These are phyloP conservation scores for Calameuta idolon DNA, from an alignment of 2,888 invertebrate genomes.

Conservation along the genomic window DNA sequence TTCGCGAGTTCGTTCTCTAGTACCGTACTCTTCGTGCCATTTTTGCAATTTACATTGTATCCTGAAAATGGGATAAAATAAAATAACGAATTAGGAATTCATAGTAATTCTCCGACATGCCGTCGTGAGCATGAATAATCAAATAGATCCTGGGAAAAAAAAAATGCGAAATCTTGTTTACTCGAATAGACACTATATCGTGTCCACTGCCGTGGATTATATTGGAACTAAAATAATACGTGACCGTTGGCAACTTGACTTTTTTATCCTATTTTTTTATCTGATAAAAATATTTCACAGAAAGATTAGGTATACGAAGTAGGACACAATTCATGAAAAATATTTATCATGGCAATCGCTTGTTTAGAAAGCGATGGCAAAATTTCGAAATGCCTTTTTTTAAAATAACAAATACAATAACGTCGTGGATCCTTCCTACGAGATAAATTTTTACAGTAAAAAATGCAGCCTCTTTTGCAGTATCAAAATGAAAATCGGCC, in stretches of 20 bases:
- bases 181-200: neutral
- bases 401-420: constrained; percentile 25
- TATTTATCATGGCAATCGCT: no score
- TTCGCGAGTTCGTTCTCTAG: neutral
- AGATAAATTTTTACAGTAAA: neutral
- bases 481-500: neutral
- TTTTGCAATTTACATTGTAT: neutral
- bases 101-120: neutral
- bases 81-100: neutral
- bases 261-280: neutral
- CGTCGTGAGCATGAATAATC: neutral
- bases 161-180: neutral
- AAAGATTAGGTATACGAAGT: no score
- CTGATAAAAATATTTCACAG: neutral
- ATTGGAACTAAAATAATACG: neutral
- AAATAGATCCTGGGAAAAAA: neutral
- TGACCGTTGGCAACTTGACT: neutral
- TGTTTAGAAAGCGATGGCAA: neutral
- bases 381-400: constrained; percentile 12
- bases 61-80: neutral
- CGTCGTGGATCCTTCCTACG: constrained; percentile 15
- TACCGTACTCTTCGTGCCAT: neutral
- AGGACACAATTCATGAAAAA: no score
- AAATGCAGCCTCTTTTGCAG: neutral
- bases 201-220: neutral